phyloP scores from a whole-genome alignment of 2,113 vertebrate species.

The Eolophus roseicapilla region DNA sequence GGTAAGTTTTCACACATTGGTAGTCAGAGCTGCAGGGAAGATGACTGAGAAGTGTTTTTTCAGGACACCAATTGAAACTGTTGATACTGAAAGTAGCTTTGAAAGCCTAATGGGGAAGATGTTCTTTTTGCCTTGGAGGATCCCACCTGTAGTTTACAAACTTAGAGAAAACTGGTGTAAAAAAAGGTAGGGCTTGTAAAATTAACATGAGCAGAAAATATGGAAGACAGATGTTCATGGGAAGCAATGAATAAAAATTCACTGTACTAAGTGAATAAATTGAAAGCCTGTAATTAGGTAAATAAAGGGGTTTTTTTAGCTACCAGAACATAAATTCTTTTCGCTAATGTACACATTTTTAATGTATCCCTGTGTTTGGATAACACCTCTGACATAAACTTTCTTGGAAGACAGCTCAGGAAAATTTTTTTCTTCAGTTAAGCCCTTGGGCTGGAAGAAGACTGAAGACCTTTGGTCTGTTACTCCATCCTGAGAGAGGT shows the following conservation, averaged over 20 bases:
- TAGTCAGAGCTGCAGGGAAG: neutral
- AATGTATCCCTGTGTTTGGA: neutral
- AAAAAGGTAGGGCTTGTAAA: neutral
- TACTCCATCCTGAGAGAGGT: neutral
- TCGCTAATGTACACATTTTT: neutral
- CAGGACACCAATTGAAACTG: neutral
- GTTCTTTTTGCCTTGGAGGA: neutral
- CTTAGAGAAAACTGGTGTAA: neutral
- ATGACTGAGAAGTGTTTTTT: neutral
- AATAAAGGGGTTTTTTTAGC: neutral
- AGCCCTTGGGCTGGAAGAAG: neutral
- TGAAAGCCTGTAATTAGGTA: neutral
- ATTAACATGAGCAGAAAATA: neutral
- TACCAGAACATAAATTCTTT: neutral
- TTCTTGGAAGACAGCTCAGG: neutral
- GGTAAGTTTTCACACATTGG: neutral
- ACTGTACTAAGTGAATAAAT: neutral
- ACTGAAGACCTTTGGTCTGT: neutral
- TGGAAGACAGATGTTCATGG: neutral
- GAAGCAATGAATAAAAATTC: neutral
- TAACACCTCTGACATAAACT: fast-evolving
- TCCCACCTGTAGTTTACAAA: neutral
- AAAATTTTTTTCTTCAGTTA: neutral
- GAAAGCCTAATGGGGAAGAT: neutral
- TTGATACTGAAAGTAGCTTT: neutral